Evolutionary conservation across 2,797 vertebrate genomes (phyloP).

Genomic region (Arrhamphus sclerolepis): DNA sequence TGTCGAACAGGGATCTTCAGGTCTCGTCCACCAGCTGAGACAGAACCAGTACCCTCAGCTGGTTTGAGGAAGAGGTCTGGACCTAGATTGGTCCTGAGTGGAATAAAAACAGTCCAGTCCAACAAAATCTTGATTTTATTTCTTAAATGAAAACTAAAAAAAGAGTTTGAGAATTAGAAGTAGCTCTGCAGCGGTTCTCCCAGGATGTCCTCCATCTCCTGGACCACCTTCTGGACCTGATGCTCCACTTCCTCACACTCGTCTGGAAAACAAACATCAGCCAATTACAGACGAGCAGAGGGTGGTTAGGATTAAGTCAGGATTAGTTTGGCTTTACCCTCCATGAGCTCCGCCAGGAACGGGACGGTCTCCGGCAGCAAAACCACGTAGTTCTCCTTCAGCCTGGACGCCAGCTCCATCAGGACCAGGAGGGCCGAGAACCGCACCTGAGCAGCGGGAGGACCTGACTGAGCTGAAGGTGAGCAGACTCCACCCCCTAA

Average conservation of each 20-base stretch:
- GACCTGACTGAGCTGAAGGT: not conserved
- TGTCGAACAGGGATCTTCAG: too few relatives aligned
- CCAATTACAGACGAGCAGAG: too few relatives aligned
- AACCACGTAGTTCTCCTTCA: conserved; percentile 92
- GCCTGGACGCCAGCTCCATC: conserved; percentile 87
- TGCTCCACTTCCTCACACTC: conserved; percentile 95
- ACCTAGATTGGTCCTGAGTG: too few relatives aligned
- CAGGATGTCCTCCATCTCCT: conserved; percentile 89
- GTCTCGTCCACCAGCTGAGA: too few relatives aligned
- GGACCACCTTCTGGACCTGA: conserved; percentile 92
- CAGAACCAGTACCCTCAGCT: too few relatives aligned
- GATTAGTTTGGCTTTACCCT: conserved; percentile 90
- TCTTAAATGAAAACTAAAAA: too few relatives aligned
- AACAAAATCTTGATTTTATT: too few relatives aligned
- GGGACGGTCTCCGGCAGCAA: conserved; percentile 95
- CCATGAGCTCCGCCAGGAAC: conserved; percentile 97
- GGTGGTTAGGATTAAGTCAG: too few relatives aligned
- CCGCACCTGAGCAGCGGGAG: conserved; percentile 82
- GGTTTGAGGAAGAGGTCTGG: too few relatives aligned
- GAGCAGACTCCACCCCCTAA: too few relatives aligned
- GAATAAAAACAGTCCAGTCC: too few relatives aligned
- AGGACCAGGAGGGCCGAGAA: conserved; percentile 89
- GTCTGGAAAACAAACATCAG: conserved; percentile 78
- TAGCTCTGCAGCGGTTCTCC: conserved; percentile 94
- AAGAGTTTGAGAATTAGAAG: conserved; percentile 77